These are phyloP conservation scores for Didymodactylos carnosus DNA, from an alignment of 2,888 invertebrate genomes.

Conservation along the genomic window DNA sequence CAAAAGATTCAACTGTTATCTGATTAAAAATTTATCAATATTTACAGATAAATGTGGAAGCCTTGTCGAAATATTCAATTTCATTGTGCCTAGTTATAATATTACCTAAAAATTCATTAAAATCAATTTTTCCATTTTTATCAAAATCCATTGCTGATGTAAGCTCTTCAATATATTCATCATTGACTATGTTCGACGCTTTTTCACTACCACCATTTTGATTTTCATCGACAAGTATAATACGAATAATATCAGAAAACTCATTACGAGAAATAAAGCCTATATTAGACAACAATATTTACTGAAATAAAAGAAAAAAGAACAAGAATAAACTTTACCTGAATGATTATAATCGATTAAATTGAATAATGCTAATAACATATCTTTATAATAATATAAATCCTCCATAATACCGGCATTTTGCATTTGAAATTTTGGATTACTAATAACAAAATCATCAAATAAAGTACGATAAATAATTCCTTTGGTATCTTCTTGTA, in stretches of 20 bases:
- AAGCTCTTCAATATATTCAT: slow-evolving; percentile 58
- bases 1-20: too few species aligned
- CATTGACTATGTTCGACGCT: too few species aligned
- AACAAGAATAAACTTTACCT: neutral
- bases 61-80: too few species aligned
- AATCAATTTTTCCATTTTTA: slow-evolving; percentile 70
- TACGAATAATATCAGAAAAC: neutral
- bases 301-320: neutral
- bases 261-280: neutral
- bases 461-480: slow-evolving; percentile 47
- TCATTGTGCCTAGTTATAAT: too few species aligned
- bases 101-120: slow-evolving; percentile 65
- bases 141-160: slow-evolving; percentile 76
- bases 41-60: too few species aligned
- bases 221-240: neutral
- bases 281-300: neutral
- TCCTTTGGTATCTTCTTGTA: slow-evolving; percentile 45
- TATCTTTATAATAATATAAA: neutral
- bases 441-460: slow-evolving; percentile 25
- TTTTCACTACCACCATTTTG: neutral
- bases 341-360: slow-evolving; percentile 1
- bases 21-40: too few species aligned
- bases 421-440: neutral
- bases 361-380: neutral
- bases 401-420: neutral